These are phyloP conservation scores for Lacanobia oleracea DNA, from an alignment of 2,888 invertebrate genomes.

Conservation along the genomic window DNA sequence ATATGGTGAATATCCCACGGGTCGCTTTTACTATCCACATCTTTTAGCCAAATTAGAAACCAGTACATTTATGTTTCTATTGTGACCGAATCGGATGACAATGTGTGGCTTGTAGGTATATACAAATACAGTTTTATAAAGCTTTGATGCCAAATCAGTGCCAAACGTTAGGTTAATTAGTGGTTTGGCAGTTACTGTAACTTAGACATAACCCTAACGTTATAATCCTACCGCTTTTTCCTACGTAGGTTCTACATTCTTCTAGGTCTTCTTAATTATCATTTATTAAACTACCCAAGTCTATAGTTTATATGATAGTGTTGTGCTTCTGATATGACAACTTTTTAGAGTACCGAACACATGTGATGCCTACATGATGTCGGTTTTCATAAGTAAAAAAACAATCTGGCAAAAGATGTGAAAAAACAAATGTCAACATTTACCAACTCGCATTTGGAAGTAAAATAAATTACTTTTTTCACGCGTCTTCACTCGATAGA, in stretches of 20 bases:
- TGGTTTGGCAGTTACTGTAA: neutral
- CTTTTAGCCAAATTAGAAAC: slow-evolving; percentile 33
- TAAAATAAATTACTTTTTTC: slow-evolving; percentile 17
- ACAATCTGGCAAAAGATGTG: neutral
- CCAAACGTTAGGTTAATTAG: neutral
- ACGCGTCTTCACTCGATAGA: neutral
- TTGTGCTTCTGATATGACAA: no score
- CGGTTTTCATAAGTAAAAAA: neutral
- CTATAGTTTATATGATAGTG: no score
- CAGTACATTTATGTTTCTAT: slow-evolving; percentile 1
- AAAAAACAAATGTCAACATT: slow-evolving; percentile 1
- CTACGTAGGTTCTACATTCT: no score
- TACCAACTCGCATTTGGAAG: neutral
- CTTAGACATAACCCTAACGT: no score
- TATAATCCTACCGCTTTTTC: no score
- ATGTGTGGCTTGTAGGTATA: neutral
- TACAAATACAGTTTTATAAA: neutral
- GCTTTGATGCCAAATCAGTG: neutral
- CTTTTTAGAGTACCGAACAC: no score
- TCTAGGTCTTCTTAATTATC: no score
- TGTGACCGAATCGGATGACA: neutral
- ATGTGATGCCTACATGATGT: no score
- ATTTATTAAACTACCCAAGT: no score
- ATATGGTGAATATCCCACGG: slow-evolving; percentile 30
- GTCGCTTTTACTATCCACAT: slow-evolving; percentile 36